A percentile compares a stretch with the other conserved stretches of the same genome.
These are phyloP conservation scores for Leptarthrus brevirostris DNA, from an alignment of 2,888 invertebrate species.

Conservation along the genomic window DNA sequence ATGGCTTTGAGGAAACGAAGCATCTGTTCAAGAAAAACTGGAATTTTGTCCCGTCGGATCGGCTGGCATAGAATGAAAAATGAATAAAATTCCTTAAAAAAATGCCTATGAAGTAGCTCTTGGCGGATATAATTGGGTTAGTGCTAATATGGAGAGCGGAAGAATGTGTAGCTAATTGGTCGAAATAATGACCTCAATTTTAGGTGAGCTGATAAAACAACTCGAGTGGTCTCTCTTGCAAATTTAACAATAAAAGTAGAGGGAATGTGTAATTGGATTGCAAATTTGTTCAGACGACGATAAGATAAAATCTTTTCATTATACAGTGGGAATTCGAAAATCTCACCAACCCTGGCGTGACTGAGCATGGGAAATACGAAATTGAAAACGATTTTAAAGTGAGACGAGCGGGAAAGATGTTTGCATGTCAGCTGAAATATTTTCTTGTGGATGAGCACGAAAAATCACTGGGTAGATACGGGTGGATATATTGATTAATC, in stretches of 20 bases:
- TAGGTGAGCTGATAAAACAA: no score
- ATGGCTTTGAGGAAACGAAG: not conserved
- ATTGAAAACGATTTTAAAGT: not conserved
- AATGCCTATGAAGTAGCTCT: not conserved
- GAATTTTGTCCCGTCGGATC: not conserved
- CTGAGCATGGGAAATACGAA: not conserved
- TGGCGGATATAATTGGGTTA: not conserved
- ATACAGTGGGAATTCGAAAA: not conserved
- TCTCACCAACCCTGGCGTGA: not conserved
- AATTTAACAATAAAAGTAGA: no score
- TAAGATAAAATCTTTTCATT: no score
- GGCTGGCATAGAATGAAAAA: not conserved
- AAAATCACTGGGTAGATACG: not conserved
- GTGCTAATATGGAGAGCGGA: no score
- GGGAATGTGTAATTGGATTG: no score
- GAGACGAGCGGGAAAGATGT: not conserved
- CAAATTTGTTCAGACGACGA: no score
- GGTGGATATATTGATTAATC: not conserved
- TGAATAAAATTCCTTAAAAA: not conserved
- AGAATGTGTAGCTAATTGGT: not conserved
- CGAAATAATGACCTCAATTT: not conserved
- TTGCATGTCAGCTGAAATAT: not conserved
- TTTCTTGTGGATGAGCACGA: not conserved
- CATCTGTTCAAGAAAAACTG: constrained; percentile 3
- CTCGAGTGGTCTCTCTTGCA: not conserved